Evolutionary conservation across 2,113 vertebrate species (phyloP), one percentile per base, ranked within the genome.

Genomic region (Plecturocebus donacophilus): DNA sequence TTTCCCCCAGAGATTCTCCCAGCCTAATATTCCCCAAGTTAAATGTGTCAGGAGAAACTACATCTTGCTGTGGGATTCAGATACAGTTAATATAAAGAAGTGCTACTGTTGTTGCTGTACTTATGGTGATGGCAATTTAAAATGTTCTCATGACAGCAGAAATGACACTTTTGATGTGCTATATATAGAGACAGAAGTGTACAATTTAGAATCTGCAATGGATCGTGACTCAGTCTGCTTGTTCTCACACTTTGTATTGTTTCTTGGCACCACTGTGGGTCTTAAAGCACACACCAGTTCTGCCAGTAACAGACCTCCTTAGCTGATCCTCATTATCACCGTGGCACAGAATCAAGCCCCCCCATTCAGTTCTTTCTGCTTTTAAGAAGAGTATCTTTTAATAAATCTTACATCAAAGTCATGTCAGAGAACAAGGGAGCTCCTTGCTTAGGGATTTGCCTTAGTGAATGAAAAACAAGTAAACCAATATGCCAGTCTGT

Each of bases 271-370:
- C 80, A 79, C 85, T 14, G 94, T 91, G 73, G 79, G 30, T 96
- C 97, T 97, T 95, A 88, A 92, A 97, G 95, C 96, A 95, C 95
- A 96, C 90, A 97, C 95, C 92, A 96, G 92, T 87, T 89, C 97
- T 98, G 97, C 98, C 97, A 96, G 95, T 83, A 96, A 97, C 97
- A 97, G 96, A 97, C 96, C 97, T 96, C 87, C 94, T 96, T 87
- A 92, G 90, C 94, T 19, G 52, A 58, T 96, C 96, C 95, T 97
- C 97, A 95, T 96, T 97, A 97, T 96, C 97, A 91, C 95, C 68
- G 30, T 97, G 97, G 97, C 97, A 94, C 92, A 49, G 84, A 91
- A 79, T 94, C 97, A 98, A 98, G 38, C 47, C 95, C 52, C 52
- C 83, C 85, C 71, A 95, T 95, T 96, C 87, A 90, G 10, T 80